Base-by-base conservation (phyloP, 2,888 invertebrate genomes). In the Nomada fabriciana region DNA sequence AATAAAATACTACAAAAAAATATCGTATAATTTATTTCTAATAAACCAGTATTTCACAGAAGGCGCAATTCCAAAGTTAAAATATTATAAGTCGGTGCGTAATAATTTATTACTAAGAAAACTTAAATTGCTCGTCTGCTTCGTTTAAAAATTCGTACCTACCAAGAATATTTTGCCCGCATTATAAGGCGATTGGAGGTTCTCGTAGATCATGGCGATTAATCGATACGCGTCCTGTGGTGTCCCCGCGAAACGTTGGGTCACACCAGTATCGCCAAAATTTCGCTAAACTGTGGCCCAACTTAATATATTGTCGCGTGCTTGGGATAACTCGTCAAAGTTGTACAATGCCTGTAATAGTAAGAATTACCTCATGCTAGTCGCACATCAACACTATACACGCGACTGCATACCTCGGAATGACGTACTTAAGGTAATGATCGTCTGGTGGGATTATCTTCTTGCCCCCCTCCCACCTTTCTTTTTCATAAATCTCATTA, bases 271-370 rank as follows among this genome's bases (percentile, higher is more conserved):
- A 79, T 73, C 65, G 71, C 68, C 43, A 65, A 68, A 63, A 76
- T 82, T 77, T 67, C 72, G 52, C 70, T 67, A 75, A 85, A 69
- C 57, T 61, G 61, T 79, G 82, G 15, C 83, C 60, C 80, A 72
- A 64, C 73, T 76, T 84, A 84, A 65, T 79, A 20, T 87, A 88
- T 87, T 80, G 88, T 89, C 89, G 88, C 88, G 88, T 89, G 89
- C 85, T 82, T 72, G 75, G 75, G 64, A 81, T 85, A 86, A 81
- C 84, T 85, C 78, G 67, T 84, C 85, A 82, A 82, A 79, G 71
- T 63, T 75, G 65, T 63, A 60, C 68, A 71, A 80, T 76, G 23
- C 50, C 75, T 53, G 50, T 80, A 80, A 76, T 64, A 42, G 82
- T 59, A 81, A 72, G 68, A 72, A 76, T 81, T 76, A 73, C 64